phyloP scores from a whole-genome alignment of 2,888 invertebrate genomes.

The Ctena decussata region DNA sequence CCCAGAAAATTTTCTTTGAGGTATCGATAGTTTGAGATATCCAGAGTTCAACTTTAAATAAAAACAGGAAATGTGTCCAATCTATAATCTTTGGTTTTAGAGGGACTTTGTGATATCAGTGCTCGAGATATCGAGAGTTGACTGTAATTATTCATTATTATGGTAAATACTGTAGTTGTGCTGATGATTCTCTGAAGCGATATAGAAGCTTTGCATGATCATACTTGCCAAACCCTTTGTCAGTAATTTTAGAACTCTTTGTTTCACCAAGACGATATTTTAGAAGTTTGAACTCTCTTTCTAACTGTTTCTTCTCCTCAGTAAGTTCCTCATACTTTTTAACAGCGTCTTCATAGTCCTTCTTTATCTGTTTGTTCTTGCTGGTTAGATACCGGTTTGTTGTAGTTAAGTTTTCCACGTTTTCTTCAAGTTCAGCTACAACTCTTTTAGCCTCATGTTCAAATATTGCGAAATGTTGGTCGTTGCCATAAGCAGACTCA shows the following conservation, averaged over 20 bases:
- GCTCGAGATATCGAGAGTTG: no score
- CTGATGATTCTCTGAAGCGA: not conserved
- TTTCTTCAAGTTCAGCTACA: not conserved
- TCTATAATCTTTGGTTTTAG: no score
- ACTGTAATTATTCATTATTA: no score
- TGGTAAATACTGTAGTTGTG: no score
- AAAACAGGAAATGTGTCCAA: no score
- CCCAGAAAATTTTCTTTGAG: no score
- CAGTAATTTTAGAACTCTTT: not conserved
- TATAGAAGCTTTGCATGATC: not conserved
- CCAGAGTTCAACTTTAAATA: no score
- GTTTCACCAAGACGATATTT: not conserved
- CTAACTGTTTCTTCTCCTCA: not conserved
- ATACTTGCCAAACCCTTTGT: not conserved
- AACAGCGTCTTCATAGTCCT: not conserved
- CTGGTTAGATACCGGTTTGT: not conserved
- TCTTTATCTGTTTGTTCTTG: not conserved
- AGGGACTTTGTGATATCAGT: no score
- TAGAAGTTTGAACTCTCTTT: not conserved
- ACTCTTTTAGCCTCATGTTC: not conserved
- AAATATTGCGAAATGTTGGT: not conserved
- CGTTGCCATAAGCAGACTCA: not conserved
- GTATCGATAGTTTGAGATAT: no score
- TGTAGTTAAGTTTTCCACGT: not conserved
- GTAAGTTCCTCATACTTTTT: not conserved